These are phyloP conservation scores for Charadrius vociferus DNA, from an alignment of 2,113 vertebrate species.

Conservation along the genomic window DNA sequence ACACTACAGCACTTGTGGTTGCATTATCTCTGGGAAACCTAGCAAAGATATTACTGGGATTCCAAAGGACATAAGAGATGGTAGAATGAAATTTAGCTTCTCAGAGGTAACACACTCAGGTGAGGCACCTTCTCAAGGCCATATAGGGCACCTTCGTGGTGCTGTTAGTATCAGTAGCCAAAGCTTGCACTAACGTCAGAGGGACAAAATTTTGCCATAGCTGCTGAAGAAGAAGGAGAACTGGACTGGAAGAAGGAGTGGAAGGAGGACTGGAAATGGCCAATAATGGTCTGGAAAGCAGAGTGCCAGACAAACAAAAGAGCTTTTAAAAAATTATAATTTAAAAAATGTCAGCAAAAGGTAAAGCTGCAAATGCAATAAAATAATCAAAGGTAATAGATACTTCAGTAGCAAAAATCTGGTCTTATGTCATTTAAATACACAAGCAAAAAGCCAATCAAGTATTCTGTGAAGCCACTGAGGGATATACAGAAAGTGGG, in stretches of 20 bases:
- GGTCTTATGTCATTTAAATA: constrained; percentile 50
- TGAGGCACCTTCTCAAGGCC: neutral
- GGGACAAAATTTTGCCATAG: neutral
- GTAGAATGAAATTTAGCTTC: neutral
- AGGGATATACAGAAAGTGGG: constrained; percentile 60
- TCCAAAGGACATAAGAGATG: neutral
- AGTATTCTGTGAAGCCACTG: constrained; percentile 35
- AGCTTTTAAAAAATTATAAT: neutral
- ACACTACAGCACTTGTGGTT: neutral
- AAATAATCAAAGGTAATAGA: constrained; percentile 12
- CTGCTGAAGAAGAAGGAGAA: neutral
- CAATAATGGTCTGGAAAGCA: neutral
- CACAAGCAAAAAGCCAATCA: constrained; percentile 45
- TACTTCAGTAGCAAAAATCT: neutral
- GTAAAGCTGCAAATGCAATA: neutral
- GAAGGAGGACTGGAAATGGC: neutral
- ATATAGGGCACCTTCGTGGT: neutral
- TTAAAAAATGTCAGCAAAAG: neutral
- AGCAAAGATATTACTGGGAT: neutral
- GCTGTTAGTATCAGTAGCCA: neutral
- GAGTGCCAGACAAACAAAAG: neutral
- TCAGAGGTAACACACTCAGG: neutral
- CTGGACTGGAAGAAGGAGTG: neutral
- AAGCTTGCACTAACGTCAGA: neutral
- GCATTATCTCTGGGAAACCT: neutral